Base-by-base conservation (phyloP, 2,797 vertebrate genomes). In the Lycodopsis pacificus region DNA sequence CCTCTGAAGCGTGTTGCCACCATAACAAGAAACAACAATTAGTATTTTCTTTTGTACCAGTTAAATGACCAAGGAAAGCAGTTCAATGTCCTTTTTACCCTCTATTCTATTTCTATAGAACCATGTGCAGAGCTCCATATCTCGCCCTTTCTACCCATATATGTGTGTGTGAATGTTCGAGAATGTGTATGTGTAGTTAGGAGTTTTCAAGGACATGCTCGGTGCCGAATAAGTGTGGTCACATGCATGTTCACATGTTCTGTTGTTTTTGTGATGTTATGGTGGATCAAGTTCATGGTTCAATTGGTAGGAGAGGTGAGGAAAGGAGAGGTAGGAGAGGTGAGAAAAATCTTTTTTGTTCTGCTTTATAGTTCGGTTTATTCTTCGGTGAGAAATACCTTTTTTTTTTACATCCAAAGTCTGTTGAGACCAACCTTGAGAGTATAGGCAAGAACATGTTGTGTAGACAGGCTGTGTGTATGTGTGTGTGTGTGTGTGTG, bases 201-300 rank as follows among this genome's bases (percentile, higher is more conserved):
- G 44, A 65, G 30, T 44, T 44, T 81, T 81, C 65, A 79, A 51
- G 73, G 65, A 80, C 59, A 67, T 69, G 82, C 63, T 42, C 73
- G 62, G 56, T 75, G 19, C 53, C 56, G 68, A 74, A 77, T 81
- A 40, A 87, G 70, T 71, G 79, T 54, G 79, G 79, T 93, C 83
- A 91, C 87, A 82, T 89, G 91, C 73, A 72, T 89, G 84, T 82
- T 77, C 88, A 88, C 79, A 71, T 91, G 92, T 70, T 75, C 70
- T 66, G 40, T 17, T 69, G 58, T 67, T 69, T 76, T 77, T 71
- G 20, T 66, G 12, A 76, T 58, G 48, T 67, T 66, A 30, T 20
- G 30, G 49, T n/a, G 4, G 42, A 51, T 71, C 38, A 65, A 56
- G 54, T 83, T 88, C 62, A 89, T 71, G 48, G 12, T 12, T 72